Evolutionary conservation across 2,888 invertebrate genomes (phyloP), one percentile per base, ranked within the genome.

Genomic region (Venustoraphidia nigricollis): DNA sequence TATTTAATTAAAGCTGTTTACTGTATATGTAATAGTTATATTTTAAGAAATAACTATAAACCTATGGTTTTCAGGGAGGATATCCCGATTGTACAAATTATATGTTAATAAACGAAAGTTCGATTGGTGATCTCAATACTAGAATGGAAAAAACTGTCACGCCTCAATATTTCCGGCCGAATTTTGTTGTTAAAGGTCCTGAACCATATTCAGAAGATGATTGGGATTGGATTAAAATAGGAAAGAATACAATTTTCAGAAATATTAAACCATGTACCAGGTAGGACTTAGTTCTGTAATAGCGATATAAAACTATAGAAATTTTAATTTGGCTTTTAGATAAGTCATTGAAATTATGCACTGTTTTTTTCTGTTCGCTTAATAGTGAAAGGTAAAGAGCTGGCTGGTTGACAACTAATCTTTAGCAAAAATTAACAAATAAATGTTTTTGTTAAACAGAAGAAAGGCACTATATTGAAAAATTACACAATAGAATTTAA

Each of bases 221-320:
- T 8, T 86, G 84, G 83, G 73, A 76, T 47, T 85, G 77, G 68
- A 61, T 85, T 5, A 79, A 76, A 61, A 79, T 86, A 47, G 82
- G 83, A 8, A 57, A 60, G 10, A 66, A 75, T 6, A 73, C 74
- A 10, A 57, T 78, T 44, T 79, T 83, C 57, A 72, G 77, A 59
- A 71, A 77, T 51, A 65, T 81, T 14, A 80, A 77, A 59, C 77
- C 79, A 0, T 83, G 83, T 58, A 71, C 74, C 1, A 76, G 81
- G 73, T 76, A 57, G 46, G 10, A 9, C 36, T 10, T 35, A 2
- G 34, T 44, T 35, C 6, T 17, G 10, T 2, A 27, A 17, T 2
- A 3, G 17, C 17, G 17, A 17, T 17, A 17, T 17, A 17, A 17
- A 17, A 17, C 17, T 2, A 42, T 41, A 13, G 13, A 27, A n/a